These are phyloP conservation scores for Entomyzon cyanotis DNA, from an alignment of 2,113 vertebrate genomes.

Conservation along the genomic window DNA sequence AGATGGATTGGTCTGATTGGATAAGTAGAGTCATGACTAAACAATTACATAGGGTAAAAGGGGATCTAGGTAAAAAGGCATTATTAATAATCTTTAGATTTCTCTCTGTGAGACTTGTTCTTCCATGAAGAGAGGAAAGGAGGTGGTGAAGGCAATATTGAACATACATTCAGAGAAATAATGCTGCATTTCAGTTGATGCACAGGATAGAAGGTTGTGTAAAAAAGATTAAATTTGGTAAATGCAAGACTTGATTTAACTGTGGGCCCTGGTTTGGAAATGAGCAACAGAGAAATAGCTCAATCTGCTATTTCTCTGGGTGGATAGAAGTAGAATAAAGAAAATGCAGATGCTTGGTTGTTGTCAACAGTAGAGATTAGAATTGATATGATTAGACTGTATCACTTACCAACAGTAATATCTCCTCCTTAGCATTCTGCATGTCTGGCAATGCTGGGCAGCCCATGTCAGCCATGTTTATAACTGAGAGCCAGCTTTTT, in stretches of 20 bases:
- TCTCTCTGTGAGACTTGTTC: neutral
- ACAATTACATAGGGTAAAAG: neutral
- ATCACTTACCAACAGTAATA: neutral
- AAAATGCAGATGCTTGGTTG: neutral
- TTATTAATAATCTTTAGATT: neutral
- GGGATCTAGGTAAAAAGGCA: neutral
- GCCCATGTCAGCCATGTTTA: neutral
- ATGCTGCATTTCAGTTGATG: neutral
- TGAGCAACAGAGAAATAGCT: neutral
- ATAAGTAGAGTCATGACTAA: neutral
- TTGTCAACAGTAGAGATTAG: neutral
- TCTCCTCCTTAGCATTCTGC: neutral
- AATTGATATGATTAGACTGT: neutral
- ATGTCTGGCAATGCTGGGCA: rapidly evolving
- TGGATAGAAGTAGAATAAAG: neutral
- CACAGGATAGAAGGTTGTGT: neutral
- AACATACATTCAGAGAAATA: neutral
- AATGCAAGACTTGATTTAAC: neutral
- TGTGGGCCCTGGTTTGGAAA: neutral
- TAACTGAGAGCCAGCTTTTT: neutral
- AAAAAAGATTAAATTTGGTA: neutral
- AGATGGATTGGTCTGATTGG: neutral
- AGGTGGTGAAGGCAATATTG: neutral
- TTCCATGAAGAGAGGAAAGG: neutral
- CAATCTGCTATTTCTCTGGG: neutral